Conservation (phyloP, 92 coral and sea anemone species). For the Phenganax stokvisi region DNA sequence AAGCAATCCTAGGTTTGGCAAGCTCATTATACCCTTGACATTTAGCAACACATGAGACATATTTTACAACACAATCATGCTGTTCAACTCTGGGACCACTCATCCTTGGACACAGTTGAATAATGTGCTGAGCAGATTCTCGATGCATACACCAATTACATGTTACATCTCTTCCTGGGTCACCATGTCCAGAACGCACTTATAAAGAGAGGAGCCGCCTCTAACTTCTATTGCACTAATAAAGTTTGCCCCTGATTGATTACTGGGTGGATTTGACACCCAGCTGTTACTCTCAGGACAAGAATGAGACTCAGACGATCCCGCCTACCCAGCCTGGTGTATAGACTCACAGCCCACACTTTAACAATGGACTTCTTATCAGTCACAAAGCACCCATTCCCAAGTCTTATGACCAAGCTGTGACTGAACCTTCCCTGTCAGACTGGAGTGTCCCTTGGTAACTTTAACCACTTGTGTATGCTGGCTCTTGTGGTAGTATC, state of each 20-base stretch:
- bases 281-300: slow-evolving; percentile 9
- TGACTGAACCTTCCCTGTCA: not conserved
- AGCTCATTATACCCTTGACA: not conserved
- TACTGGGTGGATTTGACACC: slow-evolving; percentile 24
- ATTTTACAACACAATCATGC: slow-evolving; percentile 23
- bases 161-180: slow-evolving; percentile 11
- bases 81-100: slow-evolving; percentile 23
- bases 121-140: slow-evolving; percentile 26
- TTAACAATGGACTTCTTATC: slow-evolving; percentile 28
- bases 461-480: slow-evolving; percentile 35
- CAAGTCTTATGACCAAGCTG: not conserved
- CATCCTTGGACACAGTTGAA: slow-evolving; percentile 21
- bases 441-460: slow-evolving; percentile 39
- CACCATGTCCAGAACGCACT: slow-evolving; percentile 12
- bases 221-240: slow-evolving; percentile 30
- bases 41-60: not conserved
- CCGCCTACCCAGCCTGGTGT: slow-evolving; percentile 25
- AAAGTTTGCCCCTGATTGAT: slow-evolving; percentile 9
- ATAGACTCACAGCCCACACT: slow-evolving; percentile 19
- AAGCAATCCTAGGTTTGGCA: slow-evolving; percentile 1
- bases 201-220: slow-evolving; percentile 26
- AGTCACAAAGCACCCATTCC: not conserved
- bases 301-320: not conserved
- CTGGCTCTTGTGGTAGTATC: slow-evolving; percentile 20
- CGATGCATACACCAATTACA: slow-evolving; percentile 26